These are phyloP conservation scores for Troides aeacus DNA, from an alignment of 2,888 invertebrate species.

Conservation along the genomic window DNA sequence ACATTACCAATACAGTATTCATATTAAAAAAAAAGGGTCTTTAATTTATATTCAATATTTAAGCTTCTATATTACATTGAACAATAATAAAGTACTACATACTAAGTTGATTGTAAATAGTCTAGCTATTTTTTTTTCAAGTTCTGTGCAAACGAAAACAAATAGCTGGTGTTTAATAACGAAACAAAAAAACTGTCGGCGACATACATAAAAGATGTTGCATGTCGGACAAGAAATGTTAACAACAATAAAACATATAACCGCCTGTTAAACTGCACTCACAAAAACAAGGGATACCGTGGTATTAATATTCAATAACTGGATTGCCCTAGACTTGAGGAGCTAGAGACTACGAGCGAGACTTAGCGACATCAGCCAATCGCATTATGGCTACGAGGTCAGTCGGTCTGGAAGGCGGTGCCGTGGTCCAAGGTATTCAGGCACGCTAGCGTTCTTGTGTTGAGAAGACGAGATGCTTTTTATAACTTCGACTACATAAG, in stretches of 20 bases:
- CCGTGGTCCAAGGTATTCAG: conserved; percentile 28
- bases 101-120: no score
- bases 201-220: conserved; percentile 20
- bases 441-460: conserved; percentile 11
- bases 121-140: not conserved
- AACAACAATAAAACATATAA: conserved; percentile 19
- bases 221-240: conserved; percentile 21
- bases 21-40: not conserved
- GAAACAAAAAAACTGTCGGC: not conserved
- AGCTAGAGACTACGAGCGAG: conserved; percentile 28
- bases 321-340: conserved; percentile 22
- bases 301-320: conserved; percentile 27
- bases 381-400: conserved; percentile 33
- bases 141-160: not conserved
- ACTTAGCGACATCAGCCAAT: conserved; percentile 34
- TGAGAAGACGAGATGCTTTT: conserved; percentile 7
- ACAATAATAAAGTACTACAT: no score
- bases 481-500: conserved; percentile 8
- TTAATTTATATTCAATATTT: no score
- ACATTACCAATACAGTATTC: not conserved
- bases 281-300: conserved; percentile 18
- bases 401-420: conserved; percentile 34
- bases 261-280: conserved; percentile 8
- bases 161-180: not conserved
- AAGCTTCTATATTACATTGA: no score